phyloP scores from a whole-genome alignment of 1,140 invertebrate species.

The Diploscapter pachys region DNA sequence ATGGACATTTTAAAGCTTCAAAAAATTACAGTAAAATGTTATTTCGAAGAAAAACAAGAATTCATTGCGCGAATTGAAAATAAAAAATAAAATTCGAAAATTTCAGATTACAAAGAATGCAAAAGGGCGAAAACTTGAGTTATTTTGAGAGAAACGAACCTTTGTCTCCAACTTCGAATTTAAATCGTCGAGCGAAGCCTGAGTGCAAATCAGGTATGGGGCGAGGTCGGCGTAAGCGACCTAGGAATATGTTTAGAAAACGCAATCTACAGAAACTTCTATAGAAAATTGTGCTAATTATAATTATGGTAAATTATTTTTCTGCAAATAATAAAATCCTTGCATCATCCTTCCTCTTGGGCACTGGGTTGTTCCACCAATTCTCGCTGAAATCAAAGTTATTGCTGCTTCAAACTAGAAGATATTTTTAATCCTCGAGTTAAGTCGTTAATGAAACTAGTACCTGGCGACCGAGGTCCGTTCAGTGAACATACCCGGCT shows the following conservation, averaged over 20 bases:
- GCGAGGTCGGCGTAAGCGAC: constrained; percentile 25
- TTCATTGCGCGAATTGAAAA: background rate
- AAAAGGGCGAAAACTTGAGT: background rate
- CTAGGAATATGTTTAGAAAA: constrained; percentile 1
- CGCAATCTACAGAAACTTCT: no score
- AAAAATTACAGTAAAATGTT: background rate
- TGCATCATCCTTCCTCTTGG: constrained; percentile 24
- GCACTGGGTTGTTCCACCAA: constrained; percentile 27
- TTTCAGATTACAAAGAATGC: no score
- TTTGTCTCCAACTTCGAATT: constrained; percentile 24
- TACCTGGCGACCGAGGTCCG: background rate
- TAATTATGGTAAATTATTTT: background rate
- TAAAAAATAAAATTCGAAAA: background rate
- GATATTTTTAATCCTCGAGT: background rate
- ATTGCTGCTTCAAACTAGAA: constrained; percentile 18
- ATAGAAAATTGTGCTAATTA: background rate
- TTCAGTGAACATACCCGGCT: constrained; percentile 17
- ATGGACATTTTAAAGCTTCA: background rate
- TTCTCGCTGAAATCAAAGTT: background rate
- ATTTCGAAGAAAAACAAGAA: background rate
- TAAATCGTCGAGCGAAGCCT: constrained; percentile 27
- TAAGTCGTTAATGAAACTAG: background rate
- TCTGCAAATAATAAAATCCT: background rate
- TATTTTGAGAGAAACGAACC: constrained; percentile 18
- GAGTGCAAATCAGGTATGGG: constrained; percentile 35